A percentile compares a stretch with the other conserved stretches of the same genome.
phyloP scores from a whole-genome alignment of 2,888 invertebrate species.

The Penaeus monodon region DNA sequence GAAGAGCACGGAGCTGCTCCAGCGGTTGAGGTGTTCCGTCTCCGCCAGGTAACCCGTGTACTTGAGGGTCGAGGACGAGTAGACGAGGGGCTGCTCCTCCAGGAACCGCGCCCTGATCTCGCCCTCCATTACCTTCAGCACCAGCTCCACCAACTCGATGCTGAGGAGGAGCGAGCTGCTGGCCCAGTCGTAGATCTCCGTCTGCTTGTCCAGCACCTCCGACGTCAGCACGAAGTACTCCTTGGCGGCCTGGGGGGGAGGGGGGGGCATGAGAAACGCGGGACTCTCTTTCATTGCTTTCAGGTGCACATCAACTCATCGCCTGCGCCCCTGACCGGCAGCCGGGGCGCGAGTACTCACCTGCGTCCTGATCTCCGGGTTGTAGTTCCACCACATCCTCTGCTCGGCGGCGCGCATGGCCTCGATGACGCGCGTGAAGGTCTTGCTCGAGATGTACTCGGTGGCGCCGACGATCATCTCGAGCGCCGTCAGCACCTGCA shows the following conservation, averaged over 20 bases:
- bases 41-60: slow-evolving; percentile 55
- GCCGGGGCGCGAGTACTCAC: slow-evolving; percentile 18
- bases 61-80: slow-evolving; percentile 34
- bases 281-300: neutral
- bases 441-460: slow-evolving; percentile 58
- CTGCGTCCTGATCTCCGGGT: slow-evolving; percentile 51
- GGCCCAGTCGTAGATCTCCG: slow-evolving; percentile 54
- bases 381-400: slow-evolving; percentile 51
- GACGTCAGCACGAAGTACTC: slow-evolving; percentile 58
- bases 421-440: slow-evolving; percentile 39
- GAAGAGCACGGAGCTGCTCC: slow-evolving; percentile 34
- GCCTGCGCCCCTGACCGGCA: too few relatives aligned
- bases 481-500: slow-evolving; percentile 51
- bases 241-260: slow-evolving; percentile 48
- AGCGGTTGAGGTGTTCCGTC: slow-evolving; percentile 29
- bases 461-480: slow-evolving; percentile 35
- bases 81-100: slow-evolving; percentile 51
- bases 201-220: slow-evolving; percentile 54
- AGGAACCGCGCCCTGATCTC: slow-evolving; percentile 50
- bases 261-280: neutral
- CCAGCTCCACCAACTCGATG: slow-evolving; percentile 31
- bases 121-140: slow-evolving; percentile 47
- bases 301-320: neutral
- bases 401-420: slow-evolving; percentile 45
- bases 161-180: slow-evolving; percentile 26